Conservation (phyloP, 2,797 vertebrate species). For the Micrastur ruficollis region DNA sequence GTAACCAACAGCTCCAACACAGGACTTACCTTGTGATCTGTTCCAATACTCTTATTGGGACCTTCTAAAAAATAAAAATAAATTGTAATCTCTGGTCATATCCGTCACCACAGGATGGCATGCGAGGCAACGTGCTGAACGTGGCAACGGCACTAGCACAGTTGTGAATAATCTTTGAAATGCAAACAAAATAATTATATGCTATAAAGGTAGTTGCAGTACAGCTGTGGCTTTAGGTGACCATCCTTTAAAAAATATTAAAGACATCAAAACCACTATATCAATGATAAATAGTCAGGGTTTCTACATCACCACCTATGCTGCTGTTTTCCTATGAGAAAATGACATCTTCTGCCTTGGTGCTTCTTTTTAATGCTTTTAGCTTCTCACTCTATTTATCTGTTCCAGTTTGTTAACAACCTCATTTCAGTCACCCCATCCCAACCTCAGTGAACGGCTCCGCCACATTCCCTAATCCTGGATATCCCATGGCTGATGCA, state of each 20-base stretch:
- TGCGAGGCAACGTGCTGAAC: neutral
- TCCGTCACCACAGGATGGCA: neutral
- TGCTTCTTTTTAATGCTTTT: neutral
- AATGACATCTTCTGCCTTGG: neutral
- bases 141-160: neutral
- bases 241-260: neutral
- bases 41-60: neutral
- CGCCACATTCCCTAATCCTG: neutral
- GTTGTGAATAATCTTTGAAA: neutral
- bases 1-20: neutral
- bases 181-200: neutral
- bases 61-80: neutral
- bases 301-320: neutral
- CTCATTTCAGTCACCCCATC: accelerated
- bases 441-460: neutral
- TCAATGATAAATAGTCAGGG: neutral
- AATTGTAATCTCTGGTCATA: neutral
- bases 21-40: neutral
- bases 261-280: neutral
- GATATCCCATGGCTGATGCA: neutral
- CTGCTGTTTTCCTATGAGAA: neutral
- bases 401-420: neutral
- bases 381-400: neutral
- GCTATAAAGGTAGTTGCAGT: neutral
- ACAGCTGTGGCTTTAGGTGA: neutral